Evolutionary conservation across 1,140 invertebrate species (phyloP), one percentile per base, ranked within the genome.

Genomic region (Zaprionus ghesquierei): DNA sequence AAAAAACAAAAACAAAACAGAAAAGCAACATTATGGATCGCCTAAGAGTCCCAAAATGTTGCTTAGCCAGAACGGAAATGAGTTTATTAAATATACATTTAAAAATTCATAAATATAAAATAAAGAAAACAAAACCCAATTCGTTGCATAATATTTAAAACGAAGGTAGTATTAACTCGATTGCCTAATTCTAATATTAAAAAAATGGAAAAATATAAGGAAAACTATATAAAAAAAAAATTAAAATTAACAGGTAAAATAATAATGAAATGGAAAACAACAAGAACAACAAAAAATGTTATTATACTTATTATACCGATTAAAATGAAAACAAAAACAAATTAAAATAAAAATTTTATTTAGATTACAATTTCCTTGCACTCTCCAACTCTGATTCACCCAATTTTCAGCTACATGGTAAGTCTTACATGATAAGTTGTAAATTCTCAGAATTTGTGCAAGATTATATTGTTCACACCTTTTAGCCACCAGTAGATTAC

Each of bases 281-380:
- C 64, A 80, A 76, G 62, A 89, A 77, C 79, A 85, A 80, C 61
- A 77, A 89, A 84, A n/a, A 90, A 91, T 91, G 89, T 91, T 90
- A 91, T 91, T 91, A 91, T 91, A 90, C 89, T 89, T 90, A 90
- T 91, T 91, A 91, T 91, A 90, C 89, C 77, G 81, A 85, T 90
- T 90, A 89, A 90, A 85, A 85, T 79, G 86, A 89, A 86, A 90
- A 89, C 75, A 85, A 85, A 41, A 85, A 86, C 82, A 90, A 90
- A 90, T 87, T 84, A 90, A 90, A 91, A 91, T 91, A 91, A 91
- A 91, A 90, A 90, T 91, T 91, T 91, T 91, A 91, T 91, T 91
- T 91, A 91, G 89, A 91, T 89, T 91, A 91, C 74, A 77, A 60
- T 41, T n/a, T 56, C 20, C 44, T 75, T 81, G 79, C 75, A 81